Evolutionary conservation across 1,140 invertebrate species (phyloP), one percentile per base, ranked within the genome.

Genomic region (Pemphigus obesinymphae): DNA sequence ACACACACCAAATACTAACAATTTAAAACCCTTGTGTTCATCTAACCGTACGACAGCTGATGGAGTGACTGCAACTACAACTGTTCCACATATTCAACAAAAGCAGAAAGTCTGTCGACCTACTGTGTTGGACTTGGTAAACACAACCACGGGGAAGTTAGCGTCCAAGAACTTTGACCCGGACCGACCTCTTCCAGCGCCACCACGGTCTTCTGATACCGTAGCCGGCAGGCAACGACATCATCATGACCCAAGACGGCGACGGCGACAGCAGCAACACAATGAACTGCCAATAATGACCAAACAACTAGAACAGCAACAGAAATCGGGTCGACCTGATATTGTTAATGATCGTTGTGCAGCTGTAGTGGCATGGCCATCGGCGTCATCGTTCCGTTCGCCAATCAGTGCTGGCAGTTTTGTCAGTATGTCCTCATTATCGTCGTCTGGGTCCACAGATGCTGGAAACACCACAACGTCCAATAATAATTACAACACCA

Each of bases 191-290:
- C 90, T 91, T 75, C 90, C 89, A 68, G 91, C 90, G 85, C 90
- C 89, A 15, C 91, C 90, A 85, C 91, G 91, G 82, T 90, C 91
- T 83, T 91, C 90, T 84, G 85, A 84, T 43, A 82, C 83, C 5
- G 80, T 66, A 20, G 70, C 82, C 17, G 72, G 72, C 17, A 68
- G 82, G 2, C 82, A 55, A 15, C 82, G 70, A 26, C 53, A 80
- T 13, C 75, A 58, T 11, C 31, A 58, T 8, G 34, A 82, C 66
- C 81, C 68, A 6, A 23, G 73, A 7, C 55, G 40, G 2, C 23
- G 58, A 11, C 75, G 58, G 5, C 75, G 43, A 10, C 75, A 23
- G 17, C 75, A 58, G 11, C 29, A 40, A 3, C n/a, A 80, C 53
- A 26, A n/a, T n/a, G n/a, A 78, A 11, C 31, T 13, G 8, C 34